Evolutionary conservation across 2,888 invertebrate species (phyloP).

Genomic region (Zaprionus lineosus): DNA sequence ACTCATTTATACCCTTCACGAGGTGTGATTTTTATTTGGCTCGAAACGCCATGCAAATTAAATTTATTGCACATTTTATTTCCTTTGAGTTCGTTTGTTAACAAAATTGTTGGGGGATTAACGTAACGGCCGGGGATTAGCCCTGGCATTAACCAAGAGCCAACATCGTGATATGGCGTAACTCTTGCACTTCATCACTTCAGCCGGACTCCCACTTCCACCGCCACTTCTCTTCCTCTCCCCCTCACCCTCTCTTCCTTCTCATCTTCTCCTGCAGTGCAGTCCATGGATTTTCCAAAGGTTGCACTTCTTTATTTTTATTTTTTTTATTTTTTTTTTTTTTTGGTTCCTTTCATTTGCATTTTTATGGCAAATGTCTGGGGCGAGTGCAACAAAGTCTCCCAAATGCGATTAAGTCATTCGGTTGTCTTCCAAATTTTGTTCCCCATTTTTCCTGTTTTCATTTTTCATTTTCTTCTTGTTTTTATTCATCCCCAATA

Average conservation of each 20-base stretch:
- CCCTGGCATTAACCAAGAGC: slow-evolving; percentile 70
- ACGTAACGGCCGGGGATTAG: slow-evolving; percentile 71
- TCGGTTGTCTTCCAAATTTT: slow-evolving; percentile 46
- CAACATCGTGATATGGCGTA: slow-evolving; percentile 73
- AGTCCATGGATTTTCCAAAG: no score
- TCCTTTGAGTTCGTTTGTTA: slow-evolving; percentile 79
- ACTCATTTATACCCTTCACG: slow-evolving; percentile 48
- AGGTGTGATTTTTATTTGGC: slow-evolving; percentile 54
- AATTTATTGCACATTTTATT: slow-evolving; percentile 82
- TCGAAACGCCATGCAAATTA: slow-evolving; percentile 60
- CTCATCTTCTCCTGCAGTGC: neutral
- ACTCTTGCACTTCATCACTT: slow-evolving; percentile 74
- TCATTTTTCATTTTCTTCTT: slow-evolving; percentile 5
- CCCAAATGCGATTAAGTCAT: slow-evolving; percentile 74
- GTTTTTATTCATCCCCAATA: slow-evolving; percentile 6
- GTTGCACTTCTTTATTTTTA: no score
- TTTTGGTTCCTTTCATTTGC: slow-evolving; percentile 78
- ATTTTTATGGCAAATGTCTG: slow-evolving; percentile 70
- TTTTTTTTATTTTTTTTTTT: no score
- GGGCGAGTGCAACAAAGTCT: slow-evolving; percentile 63
- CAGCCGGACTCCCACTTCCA: slow-evolving; percentile 8
- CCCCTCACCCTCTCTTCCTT: slow-evolving; percentile 1
- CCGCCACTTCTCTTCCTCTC: neutral
- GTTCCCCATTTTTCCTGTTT: slow-evolving; percentile 1
- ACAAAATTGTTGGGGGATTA: slow-evolving; percentile 74